A percentile compares a stretch with the other conserved stretches of the same genome.
phyloP scores from a whole-genome alignment of 2,888 invertebrate genomes.

The Aphidoletes aphidimyza region DNA sequence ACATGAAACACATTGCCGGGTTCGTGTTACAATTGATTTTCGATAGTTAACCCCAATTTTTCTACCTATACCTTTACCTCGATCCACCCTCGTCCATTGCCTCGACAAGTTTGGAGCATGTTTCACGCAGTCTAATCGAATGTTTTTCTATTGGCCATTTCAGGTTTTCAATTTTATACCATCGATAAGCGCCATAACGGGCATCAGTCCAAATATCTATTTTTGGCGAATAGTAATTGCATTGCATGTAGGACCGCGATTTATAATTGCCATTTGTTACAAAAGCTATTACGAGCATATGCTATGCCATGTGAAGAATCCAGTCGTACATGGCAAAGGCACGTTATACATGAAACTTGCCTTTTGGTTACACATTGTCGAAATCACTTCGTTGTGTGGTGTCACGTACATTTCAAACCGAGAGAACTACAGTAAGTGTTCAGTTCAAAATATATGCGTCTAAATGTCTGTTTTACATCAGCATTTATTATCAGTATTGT shows the following conservation, averaged over 20 bases:
- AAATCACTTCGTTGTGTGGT: slow-evolving; percentile 86
- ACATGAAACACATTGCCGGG: slow-evolving; percentile 94
- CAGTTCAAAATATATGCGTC: too few species aligned
- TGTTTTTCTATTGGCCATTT: slow-evolving; percentile 57
- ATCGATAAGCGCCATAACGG: slow-evolving; percentile 95
- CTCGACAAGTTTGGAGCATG: not conserved
- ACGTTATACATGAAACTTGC: slow-evolving; percentile 76
- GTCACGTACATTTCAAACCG: slow-evolving; percentile 94
- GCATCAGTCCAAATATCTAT: slow-evolving; percentile 91
- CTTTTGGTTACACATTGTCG: slow-evolving; percentile 85
- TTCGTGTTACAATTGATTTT: slow-evolving; percentile 68
- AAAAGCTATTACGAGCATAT: slow-evolving; percentile 82
- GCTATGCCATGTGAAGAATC: slow-evolving; percentile 71
- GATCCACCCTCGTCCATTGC: not conserved
- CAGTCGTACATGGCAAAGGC: slow-evolving; percentile 64
- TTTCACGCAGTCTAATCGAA: not conserved
- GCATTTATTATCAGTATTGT: too few species aligned
- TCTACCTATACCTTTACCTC: not conserved
- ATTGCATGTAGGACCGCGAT: slow-evolving; percentile 89
- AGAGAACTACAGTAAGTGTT: slow-evolving; percentile 96
- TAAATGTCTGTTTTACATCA: not conserved
- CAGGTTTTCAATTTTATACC: slow-evolving; percentile 95
- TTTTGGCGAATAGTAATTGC: slow-evolving; percentile 93
- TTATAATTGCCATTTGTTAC: slow-evolving; percentile 88
- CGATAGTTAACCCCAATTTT: slow-evolving; percentile 16